Percentiles rank a stretch among this genome's conserved stretches.
phyloP scores from a whole-genome alignment of 2,888 invertebrate species.

The Matsumyia berberina region DNA sequence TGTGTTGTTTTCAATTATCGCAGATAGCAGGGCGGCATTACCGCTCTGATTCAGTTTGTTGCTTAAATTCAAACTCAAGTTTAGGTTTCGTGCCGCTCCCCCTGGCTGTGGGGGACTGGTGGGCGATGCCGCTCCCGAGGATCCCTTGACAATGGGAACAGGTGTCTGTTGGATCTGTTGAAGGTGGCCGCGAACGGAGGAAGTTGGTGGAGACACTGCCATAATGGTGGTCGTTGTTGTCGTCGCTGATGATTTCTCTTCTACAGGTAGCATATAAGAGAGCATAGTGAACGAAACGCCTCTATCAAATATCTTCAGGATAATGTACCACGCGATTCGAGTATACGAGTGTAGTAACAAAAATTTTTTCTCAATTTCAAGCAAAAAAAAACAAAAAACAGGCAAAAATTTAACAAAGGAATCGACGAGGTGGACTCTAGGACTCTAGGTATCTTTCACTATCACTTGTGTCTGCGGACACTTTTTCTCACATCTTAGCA shows the following conservation, averaged over 20 bases:
- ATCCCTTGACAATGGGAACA: constrained; percentile 69
- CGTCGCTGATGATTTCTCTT: constrained; percentile 90
- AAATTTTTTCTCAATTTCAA: no score
- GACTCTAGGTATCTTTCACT: constrained; percentile 40
- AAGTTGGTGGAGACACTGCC: constrained; percentile 63
- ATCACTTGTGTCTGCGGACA: constrained; percentile 44
- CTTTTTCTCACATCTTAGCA: constrained; percentile 25
- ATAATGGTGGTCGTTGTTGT: constrained; percentile 75
- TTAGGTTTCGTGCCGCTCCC: constrained; percentile 55
- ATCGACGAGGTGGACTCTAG: constrained; percentile 17
- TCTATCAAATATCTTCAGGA: constrained; percentile 24
- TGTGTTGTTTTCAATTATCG: constrained; percentile 76
- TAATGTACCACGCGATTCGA: constrained; percentile 43
- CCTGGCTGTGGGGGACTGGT: constrained; percentile 3
- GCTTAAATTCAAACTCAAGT: constrained; percentile 64
- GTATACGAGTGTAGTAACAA: not conserved
- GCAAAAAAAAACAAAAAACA: constrained; percentile 3
- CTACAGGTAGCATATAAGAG: constrained; percentile 92
- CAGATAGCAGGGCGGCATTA: constrained; percentile 66
- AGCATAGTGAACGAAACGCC: constrained; percentile 86
- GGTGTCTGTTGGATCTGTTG: constrained; percentile 64
- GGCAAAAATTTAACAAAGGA: constrained; percentile 20
- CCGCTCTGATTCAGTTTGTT: constrained; percentile 72
- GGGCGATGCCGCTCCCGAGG: constrained; percentile 35
- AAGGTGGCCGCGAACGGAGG: constrained; percentile 54